Evolutionary conservation across 2,113 vertebrate species (phyloP).

Genomic region (Puma concolor): DNA sequence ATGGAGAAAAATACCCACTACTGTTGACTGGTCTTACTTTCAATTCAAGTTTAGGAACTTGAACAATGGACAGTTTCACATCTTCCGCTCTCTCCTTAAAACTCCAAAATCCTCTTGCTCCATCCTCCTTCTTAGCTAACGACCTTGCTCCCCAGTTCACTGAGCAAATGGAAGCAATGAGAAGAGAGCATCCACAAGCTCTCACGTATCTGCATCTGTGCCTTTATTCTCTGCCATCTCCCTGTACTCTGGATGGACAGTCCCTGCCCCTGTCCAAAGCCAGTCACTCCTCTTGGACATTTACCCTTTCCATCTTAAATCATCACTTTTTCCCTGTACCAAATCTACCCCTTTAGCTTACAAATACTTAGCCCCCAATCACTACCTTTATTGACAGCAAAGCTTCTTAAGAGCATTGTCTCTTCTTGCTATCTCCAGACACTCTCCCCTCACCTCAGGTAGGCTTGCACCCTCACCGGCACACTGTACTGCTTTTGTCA

Average conservation of each 20-base stretch:
- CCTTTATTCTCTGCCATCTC: not conserved
- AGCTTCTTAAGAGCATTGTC: not conserved
- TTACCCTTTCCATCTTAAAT: not conserved
- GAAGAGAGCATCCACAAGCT: not conserved
- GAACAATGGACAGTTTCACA: not conserved
- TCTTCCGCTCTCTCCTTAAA: not conserved
- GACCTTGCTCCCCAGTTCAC: not conserved
- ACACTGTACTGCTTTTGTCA: not conserved
- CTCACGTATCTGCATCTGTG: not conserved
- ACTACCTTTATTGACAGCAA: not conserved
- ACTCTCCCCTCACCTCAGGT: not conserved
- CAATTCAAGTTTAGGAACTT: not conserved
- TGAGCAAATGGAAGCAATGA: not conserved
- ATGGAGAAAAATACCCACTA: not conserved
- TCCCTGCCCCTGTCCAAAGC: not conserved
- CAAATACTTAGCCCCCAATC: not conserved
- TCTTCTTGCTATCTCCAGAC: not conserved
- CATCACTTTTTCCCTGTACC: not conserved
- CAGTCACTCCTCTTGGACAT: not conserved
- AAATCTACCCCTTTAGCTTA: not conserved
- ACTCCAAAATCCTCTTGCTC: not conserved
- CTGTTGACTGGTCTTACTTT: constrained; percentile 32
- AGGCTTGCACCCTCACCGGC: not conserved
- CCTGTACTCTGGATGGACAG: not conserved
- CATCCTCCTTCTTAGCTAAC: not conserved